Evolutionary conservation across 2,888 invertebrate species (phyloP), one percentile per base, ranked within the genome.

Genomic region (Pomacea canaliculata): DNA sequence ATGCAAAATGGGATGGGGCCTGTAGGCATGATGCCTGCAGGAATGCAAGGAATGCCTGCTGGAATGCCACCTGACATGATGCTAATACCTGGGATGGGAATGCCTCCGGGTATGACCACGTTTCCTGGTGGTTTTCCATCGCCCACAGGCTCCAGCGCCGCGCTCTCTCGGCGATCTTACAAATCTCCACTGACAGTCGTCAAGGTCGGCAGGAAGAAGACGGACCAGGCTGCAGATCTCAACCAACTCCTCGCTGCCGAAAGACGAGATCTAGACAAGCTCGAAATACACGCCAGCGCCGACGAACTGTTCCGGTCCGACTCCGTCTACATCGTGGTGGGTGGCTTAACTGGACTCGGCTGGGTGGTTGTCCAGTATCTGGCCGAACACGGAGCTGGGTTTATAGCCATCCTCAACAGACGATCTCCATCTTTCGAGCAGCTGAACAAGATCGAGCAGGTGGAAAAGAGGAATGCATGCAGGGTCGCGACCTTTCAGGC

Each of bases 261-360:
- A 37, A 73, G 27, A 19, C 76, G 59, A 23, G 66, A 73, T 27
- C 63, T 63, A 49, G 73, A 76, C 23, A 70, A 59, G n/a, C 37
- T 73, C 7, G 59, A 65, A 60, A 76, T 78, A 9, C 71, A 76
- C 12, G 76, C 76, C n/a, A 70, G 63, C n/a, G 51, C 51, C 9
- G 60, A 70, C 13, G 76, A 78, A 27, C 63, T 84, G 1, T 81
- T 86, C 62, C 68, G 83, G 23, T 68, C 76, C 48, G 71, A 83
- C 27, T 78, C 80, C 27, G 75, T 78, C 19, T 87, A 87, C 69
- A 69, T 86, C 16, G 81, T 85, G 19, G 82, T 85, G 12, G 87
- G 87, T 18, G 86, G 87, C 5, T 78, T 84, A 16, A 85, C 84
- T 9, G 87, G 87, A 7, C 78, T 87, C 4, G 87, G 87, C 8